Evolutionary conservation across 2,888 invertebrate species (phyloP).

Genomic region (Patella caerulea): DNA sequence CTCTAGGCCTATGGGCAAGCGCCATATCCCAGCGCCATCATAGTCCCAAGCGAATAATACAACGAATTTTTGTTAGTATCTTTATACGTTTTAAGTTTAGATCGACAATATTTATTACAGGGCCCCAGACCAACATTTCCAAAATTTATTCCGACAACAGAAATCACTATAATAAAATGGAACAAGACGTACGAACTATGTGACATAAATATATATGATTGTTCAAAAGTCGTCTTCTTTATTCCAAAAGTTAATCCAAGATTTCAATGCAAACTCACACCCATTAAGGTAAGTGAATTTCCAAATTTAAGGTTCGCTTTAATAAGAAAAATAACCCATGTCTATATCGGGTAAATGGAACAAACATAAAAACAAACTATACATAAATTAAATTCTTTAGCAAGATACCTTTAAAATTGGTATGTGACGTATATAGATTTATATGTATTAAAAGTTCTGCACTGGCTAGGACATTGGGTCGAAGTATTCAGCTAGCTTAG

Average conservation of each 20-base stretch:
- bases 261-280: slow-evolving; percentile 29
- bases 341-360: too few relatives aligned
- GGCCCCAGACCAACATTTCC: too few relatives aligned
- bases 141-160: slow-evolving; percentile 6
- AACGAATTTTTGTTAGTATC: neutral
- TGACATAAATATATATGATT: slow-evolving; percentile 27
- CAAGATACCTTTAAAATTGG: too few relatives aligned
- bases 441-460: too few relatives aligned
- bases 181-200: slow-evolving; percentile 25
- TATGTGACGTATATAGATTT: too few relatives aligned
- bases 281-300: slow-evolving; percentile 26
- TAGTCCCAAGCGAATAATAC: neutral
- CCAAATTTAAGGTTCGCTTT: too few relatives aligned
- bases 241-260: slow-evolving; percentile 5
- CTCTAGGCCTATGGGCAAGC: neutral
- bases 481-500: too few relatives aligned
- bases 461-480: too few relatives aligned
- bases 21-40: neutral
- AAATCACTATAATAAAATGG: slow-evolving; percentile 13
- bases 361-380: too few relatives aligned
- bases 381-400: too few relatives aligned
- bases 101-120: neutral
- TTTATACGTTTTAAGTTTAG: neutral
- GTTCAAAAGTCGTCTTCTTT: slow-evolving; percentile 28
- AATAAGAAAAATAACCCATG: too few relatives aligned